Percentiles rank a stretch among this genome's conserved stretches.
Conservation (phyloP, 2,888 invertebrate species). For the Torymus aiolomorphi region DNA sequence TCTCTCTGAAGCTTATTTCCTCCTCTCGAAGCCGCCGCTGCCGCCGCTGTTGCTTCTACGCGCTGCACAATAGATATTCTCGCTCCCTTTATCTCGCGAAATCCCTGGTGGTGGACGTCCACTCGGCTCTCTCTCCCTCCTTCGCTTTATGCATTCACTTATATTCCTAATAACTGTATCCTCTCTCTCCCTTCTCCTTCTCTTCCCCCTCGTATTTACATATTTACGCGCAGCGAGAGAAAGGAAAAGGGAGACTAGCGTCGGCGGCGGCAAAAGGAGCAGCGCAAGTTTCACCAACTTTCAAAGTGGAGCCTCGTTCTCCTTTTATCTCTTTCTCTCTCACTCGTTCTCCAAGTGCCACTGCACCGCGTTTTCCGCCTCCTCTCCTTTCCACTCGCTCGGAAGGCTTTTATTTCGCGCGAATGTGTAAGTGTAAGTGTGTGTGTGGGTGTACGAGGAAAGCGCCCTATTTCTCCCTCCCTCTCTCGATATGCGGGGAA, state of each 20-base stretch:
- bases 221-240: conserved; percentile 65
- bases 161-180: conserved; percentile 64
- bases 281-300: conserved; percentile 60
- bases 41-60: too few species aligned
- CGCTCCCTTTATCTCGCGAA: conserved; percentile 48
- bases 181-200: conserved; percentile 56
- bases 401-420: too few species aligned
- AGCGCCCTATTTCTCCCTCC: too few species aligned
- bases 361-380: conserved; percentile 42
- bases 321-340: conserved; percentile 23
- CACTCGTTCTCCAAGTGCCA: conserved; percentile 50
- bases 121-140: neutral
- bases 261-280: neutral
- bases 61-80: conserved; percentile 33
- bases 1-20: neutral
- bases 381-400: neutral
- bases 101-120: conserved; percentile 46
- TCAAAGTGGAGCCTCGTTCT: conserved; percentile 49
- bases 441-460: too few species aligned
- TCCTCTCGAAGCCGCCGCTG: neutral
- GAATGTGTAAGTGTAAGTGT: too few species aligned
- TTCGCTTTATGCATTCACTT: conserved; percentile 52
- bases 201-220: conserved; percentile 64
- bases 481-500: too few species aligned
- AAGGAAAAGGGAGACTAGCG: neutral